Conservation (phyloP, 2,113 vertebrate genomes). For the Pterocles burchelli region DNA sequence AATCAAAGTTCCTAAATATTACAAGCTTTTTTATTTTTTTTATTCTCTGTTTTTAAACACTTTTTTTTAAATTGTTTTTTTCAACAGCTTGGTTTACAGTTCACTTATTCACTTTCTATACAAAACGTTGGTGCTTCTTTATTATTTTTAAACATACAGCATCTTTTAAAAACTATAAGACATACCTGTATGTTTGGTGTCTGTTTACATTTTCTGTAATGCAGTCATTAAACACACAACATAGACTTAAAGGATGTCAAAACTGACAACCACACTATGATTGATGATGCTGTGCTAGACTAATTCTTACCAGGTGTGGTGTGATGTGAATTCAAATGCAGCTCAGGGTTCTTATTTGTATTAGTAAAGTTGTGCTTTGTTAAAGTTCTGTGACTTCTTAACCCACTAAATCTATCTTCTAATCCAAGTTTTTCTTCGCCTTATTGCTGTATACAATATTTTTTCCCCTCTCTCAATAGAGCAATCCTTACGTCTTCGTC, state of each 20-base stretch:
- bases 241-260: conserved; percentile 84
- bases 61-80: not conserved
- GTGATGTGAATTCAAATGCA: conserved; percentile 84
- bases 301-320: conserved; percentile 88
- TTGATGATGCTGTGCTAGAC: conserved; percentile 84
- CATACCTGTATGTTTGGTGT: conserved; percentile 80
- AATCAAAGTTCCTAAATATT: not conserved
- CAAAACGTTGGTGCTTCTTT: not conserved
- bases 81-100: not conserved
- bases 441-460: conserved; percentile 50
- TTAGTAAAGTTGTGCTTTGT: conserved; percentile 79
- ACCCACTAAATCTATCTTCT: conserved; percentile 69
- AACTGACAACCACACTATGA: conserved; percentile 83
- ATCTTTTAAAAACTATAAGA: conserved; percentile 55
- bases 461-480: conserved; percentile 28
- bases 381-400: conserved; percentile 71
- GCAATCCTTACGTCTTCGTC: not conserved
- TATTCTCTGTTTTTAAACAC: not conserved
- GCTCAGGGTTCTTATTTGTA: conserved; percentile 77
- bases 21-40: not conserved
- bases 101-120: not conserved
- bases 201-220: conserved; percentile 87
- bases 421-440: conserved; percentile 48
- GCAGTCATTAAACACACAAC: conserved; percentile 84
- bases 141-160: conserved; percentile 40